Evolutionary conservation across 2,797 vertebrate genomes (phyloP).

Genomic region (Melanotaenia parkinsoni): DNA sequence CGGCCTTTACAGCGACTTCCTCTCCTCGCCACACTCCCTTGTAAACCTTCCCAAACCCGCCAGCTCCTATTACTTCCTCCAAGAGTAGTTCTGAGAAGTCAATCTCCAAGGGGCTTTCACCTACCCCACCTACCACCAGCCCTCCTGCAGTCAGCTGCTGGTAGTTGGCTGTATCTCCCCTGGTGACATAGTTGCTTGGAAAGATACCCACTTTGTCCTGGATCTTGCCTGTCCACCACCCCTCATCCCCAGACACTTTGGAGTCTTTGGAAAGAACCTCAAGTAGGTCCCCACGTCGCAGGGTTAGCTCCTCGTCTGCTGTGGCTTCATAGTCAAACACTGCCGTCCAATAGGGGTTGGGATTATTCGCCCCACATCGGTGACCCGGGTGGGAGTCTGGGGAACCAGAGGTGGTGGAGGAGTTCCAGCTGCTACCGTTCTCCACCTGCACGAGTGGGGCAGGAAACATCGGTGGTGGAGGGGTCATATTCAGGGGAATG

Average conservation of each 20-base stretch:
- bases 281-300: slow-evolving; percentile 89
- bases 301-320: slow-evolving; percentile 91
- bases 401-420: slow-evolving; percentile 77
- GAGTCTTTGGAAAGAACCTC: slow-evolving; percentile 94
- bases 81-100: slow-evolving; percentile 88
- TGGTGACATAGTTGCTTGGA: slow-evolving; percentile 91
- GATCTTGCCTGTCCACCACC: slow-evolving; percentile 95
- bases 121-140: slow-evolving; percentile 75
- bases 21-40: slow-evolving; percentile 86
- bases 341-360: slow-evolving; percentile 88
- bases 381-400: slow-evolving; percentile 80
- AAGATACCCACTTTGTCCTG: slow-evolving; percentile 93
- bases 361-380: slow-evolving; percentile 62
- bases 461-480: slow-evolving; percentile 68
- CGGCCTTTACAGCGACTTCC: slow-evolving; percentile 92
- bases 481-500: slow-evolving; percentile 70
- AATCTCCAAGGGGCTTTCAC: slow-evolving; percentile 87
- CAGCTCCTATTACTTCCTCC: slow-evolving; percentile 92
- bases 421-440: slow-evolving; percentile 84
- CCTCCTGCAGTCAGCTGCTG: slow-evolving; percentile 77
- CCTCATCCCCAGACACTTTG: slow-evolving; percentile 92
- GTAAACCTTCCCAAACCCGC: slow-evolving; percentile 94
- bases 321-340: slow-evolving; percentile 94
- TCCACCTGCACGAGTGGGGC: slow-evolving; percentile 72
- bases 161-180: slow-evolving; percentile 76